Base-by-base conservation (phyloP, 2,888 invertebrate species). In the Brenthis hecate region DNA sequence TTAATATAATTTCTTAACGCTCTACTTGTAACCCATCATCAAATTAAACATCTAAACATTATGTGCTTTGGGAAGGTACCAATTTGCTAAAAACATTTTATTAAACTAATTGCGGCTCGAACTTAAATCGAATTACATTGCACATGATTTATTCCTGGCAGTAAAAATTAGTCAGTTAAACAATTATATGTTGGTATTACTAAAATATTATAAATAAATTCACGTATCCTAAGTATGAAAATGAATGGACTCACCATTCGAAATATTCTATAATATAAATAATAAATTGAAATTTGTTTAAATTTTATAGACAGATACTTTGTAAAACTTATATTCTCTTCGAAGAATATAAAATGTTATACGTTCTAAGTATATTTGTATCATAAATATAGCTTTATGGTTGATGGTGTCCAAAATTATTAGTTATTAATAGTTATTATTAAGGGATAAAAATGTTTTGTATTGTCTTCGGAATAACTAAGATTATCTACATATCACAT, bases 31-130 rank as follows among this genome's bases (percentile, higher is more conserved):
- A 87, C 88, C 89, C 77, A 80, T 88, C 84, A 92, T 92, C 88
- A 90, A 85, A 86, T 83, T 86, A 89, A 90, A 91, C 86, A 86
- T 87, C 84, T 84, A 83, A 84, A 83, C 85, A 88, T 90, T 90
- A 91, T 85, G 85, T 85, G 84, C 87, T 91, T 91, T 85, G 83
- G 83, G 81, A 77, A 85, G 81, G 84, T 81, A 80, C 78, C 86
- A 89, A 89, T 92, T 91, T 89, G 85, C 74, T 79, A 76, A 76
- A 81, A 80, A 81, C 82, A 83, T 88, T 88, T 88, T 81, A 86
- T 91, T 89, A 85, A 82, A 82, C 76, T 85, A 87, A 89, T 85
- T 85, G 81, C 81, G 65, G 68, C 64, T 61, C 23, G 57, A 58
- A 53, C 67, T 71, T 65, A 56, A 60, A 68, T 69, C 58, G 54